Percentiles rank a stretch among this genome's conserved stretches.
Conservation (phyloP, 2,797 vertebrate species). For the Fistularia tabacaria region DNA sequence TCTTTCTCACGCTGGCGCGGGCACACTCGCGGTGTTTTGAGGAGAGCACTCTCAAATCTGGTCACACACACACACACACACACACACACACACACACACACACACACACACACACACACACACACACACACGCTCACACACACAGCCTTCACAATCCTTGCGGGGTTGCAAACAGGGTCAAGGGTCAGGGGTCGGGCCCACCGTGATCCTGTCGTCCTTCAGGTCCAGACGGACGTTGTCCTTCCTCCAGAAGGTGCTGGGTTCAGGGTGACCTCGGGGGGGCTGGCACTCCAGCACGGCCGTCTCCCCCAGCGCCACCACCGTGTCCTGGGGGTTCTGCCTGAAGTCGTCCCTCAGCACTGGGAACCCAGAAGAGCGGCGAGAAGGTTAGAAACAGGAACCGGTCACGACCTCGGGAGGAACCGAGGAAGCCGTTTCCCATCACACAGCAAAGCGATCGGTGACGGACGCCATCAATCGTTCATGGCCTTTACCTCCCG, state of each 20-base stretch:
- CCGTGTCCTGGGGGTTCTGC: slow-evolving; percentile 90
- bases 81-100: too few species aligned
- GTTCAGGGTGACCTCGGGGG: slow-evolving; percentile 92
- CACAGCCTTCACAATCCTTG: not conserved
- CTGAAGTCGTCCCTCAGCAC: slow-evolving; percentile 95
- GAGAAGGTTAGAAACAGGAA: slow-evolving; percentile 4
- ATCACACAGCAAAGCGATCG: too few species aligned
- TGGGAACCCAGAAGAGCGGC: slow-evolving; percentile 47
- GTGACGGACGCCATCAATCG: too few species aligned
- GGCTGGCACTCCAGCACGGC: slow-evolving; percentile 91
- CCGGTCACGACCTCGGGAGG: too few species aligned
- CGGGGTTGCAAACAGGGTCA: not conserved
- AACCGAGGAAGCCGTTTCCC: too few species aligned
- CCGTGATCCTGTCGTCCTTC: slow-evolving; percentile 88
- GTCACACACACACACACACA: too few species aligned
- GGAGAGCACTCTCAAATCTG: too few species aligned
- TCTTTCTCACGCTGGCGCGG: too few species aligned
- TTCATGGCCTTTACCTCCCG: too few species aligned
- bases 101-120: too few species aligned
- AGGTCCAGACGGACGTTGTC: slow-evolving; percentile 89
- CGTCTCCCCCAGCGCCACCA: slow-evolving; percentile 90
- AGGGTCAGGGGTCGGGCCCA: slow-evolving; percentile 52
- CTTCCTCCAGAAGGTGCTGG: slow-evolving; percentile 94
- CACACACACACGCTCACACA: not conserved
- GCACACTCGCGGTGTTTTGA: too few species aligned